These are phyloP conservation scores for Drosophila bunnanda DNA, from an alignment of 2,888 invertebrate species.

Conservation along the genomic window DNA sequence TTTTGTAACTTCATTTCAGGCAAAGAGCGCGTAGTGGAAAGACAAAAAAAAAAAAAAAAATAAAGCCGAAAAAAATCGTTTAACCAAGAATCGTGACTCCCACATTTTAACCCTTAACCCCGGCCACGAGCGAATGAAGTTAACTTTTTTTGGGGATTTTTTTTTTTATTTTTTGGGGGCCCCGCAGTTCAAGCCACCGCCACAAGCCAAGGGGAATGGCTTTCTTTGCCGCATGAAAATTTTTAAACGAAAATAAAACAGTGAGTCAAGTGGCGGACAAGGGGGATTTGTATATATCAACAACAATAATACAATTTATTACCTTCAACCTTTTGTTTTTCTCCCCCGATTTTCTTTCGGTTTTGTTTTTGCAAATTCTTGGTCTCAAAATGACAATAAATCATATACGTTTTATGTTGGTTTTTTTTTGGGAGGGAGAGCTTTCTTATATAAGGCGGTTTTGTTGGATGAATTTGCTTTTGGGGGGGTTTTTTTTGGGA, in stretches of 20 bases:
- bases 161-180: conserved; percentile 35
- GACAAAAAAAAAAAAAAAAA: conserved; percentile 33
- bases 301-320: conserved; percentile 83
- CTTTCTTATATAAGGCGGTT: conserved; percentile 36
- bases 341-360: neutral
- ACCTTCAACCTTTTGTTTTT: conserved; percentile 67
- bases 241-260: conserved; percentile 38
- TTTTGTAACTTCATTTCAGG: conserved; percentile 78
- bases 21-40: conserved; percentile 63
- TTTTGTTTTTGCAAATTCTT: conserved; percentile 73
- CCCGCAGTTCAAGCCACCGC: conserved; percentile 26
- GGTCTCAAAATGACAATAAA: conserved; percentile 79
- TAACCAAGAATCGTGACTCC: conserved; percentile 83
- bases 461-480: conserved; percentile 40
- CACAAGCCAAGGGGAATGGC: conserved; percentile 53
- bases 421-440: conserved; percentile 31
- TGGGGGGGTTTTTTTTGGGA: conserved; percentile 29
- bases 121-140: conserved; percentile 80
- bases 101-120: conserved; percentile 85
- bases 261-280: conserved; percentile 17
- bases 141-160: conserved; percentile 44
- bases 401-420: conserved; percentile 61
- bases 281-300: conserved; percentile 57
- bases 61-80: conserved; percentile 34
- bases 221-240: conserved; percentile 56